Base-by-base conservation (phyloP, 1,140 invertebrate genomes). In the Ceratina japonica region DNA sequence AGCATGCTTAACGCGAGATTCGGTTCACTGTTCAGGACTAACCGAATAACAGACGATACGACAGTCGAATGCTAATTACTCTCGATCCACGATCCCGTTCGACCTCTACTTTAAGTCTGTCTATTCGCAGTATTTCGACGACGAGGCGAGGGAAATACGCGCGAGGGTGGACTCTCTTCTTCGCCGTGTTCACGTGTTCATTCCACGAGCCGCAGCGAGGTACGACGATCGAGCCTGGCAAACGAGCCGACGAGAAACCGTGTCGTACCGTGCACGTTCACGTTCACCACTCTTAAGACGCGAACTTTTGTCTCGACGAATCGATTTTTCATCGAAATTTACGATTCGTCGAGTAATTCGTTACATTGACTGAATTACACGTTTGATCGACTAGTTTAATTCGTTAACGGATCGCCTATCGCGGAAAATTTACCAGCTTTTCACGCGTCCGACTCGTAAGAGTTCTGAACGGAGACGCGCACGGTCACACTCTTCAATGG, bases 71-170 rank as follows among this genome's bases (percentile, higher is more conserved):
- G 63, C 75, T 73, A 79, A 79, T 74, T 49, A 0, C 22, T 49
- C 15, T 52, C 20, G 58, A 3, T 64, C 61, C n/a, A n/a, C n/a
- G n/a, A n/a, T 13, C 12, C 1, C 4, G 52, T 22, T 44, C 20
- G 27, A 64, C 51, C 37, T 74, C 56, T 58, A 56, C 78, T 71
- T 73, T 49, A 75, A 27, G 58, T 84, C 13, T 79, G 7, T 88
- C 63, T 87, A 65, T 87, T 88, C 81, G 65, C 85, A 97, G 96
- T 93, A 94, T 77, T 97, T 97, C 91, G 95, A 97, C 89, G 96
- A 96, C 91, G 96, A 97, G 92, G 95, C 95, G 68, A 94, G 94
- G 86, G 94, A 95, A 81, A 97, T 97, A 89, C 94, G 96, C 74
- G 95, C 96, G 20, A 94, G 95, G 85, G 96, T 96, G 18, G 94